Evolutionary conservation across 2,888 invertebrate genomes (phyloP), one percentile per base, ranked within the genome.

Genomic region (Ecdyonurus torrentis): DNA sequence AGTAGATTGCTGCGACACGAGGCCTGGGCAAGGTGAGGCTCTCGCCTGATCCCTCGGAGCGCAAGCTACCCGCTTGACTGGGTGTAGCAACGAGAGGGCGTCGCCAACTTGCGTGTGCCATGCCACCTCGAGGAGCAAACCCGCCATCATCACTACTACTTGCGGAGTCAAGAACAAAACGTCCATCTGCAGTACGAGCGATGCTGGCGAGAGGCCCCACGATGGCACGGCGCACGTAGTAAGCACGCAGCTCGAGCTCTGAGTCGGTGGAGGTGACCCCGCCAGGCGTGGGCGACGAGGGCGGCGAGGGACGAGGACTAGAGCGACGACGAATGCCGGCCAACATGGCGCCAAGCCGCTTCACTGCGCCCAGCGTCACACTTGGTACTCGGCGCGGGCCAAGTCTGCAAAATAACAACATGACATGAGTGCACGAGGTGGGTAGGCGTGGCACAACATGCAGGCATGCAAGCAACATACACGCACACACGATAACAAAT

Each of bases 321-420:
- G 63, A 52, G 20, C 25, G 61, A 1, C 61, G 55, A n/a, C 25
- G 58, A 19, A 52, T 37, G 18, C 25, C 25, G 23, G 24, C 83
- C 80, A 72, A 86, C 86, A 25, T 37, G 58, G 63, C 61, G 86
- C 86, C 86, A 73, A 86, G 82, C 86, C 86, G 86, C 76, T 86
- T 87, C 70, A 82, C 78, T 75, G 83, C 81, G 67, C 82, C 79
- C 70, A 85, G 78, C 77, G 83, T 87, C 84, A 91, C 78, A 90
- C 90, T 87, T 88, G 91, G 88, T 91, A 91, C 85, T 91, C 91
- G 83, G 89, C 89, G 84, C 87, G 89, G 85, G 85, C 89, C 87
- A 88, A 86, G 85, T 90, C 90, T 91, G 80, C 2, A 23, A n/a
- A 23, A 1, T 37, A n/a, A 50, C 5, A 60, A 25, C 10, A 1